Evolutionary conservation across 2,888 invertebrate genomes (phyloP).

Genomic region (Anoncus sp.): DNA sequence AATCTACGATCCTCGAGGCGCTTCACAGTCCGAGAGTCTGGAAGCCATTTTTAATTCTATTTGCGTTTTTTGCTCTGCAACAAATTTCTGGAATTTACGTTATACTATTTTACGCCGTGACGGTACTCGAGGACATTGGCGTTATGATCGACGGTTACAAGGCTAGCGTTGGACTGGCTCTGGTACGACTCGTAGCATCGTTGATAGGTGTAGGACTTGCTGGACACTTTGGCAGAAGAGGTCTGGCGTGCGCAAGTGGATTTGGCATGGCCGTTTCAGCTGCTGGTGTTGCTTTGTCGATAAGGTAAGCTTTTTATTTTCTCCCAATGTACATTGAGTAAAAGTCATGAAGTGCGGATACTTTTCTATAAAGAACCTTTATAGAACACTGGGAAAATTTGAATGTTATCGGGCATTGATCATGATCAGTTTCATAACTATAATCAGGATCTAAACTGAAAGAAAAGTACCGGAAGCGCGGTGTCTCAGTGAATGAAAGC

Average conservation of each 20-base stretch:
- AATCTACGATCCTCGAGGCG: conserved; percentile 71
- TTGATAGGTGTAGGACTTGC: conserved; percentile 88
- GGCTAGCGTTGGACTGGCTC: conserved; percentile 89
- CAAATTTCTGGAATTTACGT: conserved; percentile 90
- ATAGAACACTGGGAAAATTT: too few relatives aligned
- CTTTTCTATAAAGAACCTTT: too few relatives aligned
- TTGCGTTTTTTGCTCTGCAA: conserved; percentile 88
- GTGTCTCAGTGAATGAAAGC: too few relatives aligned
- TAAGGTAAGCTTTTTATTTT: conserved; percentile 73
- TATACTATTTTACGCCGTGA: conserved; percentile 89
- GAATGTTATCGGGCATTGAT: too few relatives aligned
- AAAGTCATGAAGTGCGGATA: neutral
- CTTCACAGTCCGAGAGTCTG: conserved; percentile 85
- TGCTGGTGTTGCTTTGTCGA: conserved; percentile 82
- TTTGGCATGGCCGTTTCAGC: conserved; percentile 87
- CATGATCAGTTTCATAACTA: too few relatives aligned
- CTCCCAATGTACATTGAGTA: neutral
- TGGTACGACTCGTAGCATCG: conserved; percentile 88
- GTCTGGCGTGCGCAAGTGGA: conserved; percentile 87
- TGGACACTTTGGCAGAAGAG: conserved; percentile 87
- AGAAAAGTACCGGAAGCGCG: too few relatives aligned
- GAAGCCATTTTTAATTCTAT: conserved; percentile 88
- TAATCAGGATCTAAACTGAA: too few relatives aligned
- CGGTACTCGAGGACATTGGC: conserved; percentile 88
- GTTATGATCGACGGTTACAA: conserved; percentile 88